phyloP scores from a whole-genome alignment of 2,888 invertebrate genomes.

The Lottia scabra region DNA sequence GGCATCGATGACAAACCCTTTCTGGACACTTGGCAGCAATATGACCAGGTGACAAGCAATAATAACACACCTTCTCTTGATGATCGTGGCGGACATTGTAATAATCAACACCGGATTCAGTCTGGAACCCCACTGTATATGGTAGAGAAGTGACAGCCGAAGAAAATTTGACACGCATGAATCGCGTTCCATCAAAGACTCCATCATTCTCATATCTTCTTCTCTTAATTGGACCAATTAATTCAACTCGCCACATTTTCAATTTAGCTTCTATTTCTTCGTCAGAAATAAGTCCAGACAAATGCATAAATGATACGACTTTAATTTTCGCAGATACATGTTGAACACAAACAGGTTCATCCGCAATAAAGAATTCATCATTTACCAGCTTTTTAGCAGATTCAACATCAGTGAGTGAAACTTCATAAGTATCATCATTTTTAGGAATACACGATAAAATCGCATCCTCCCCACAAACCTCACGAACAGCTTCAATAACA shows the following conservation, averaged over 20 bases:
- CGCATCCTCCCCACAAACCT: background rate
- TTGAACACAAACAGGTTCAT: background rate
- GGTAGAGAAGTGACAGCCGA: background rate
- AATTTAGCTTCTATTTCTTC: background rate
- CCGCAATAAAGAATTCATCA: background rate
- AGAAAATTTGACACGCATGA: background rate
- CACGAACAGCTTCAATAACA: background rate
- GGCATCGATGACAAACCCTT: background rate
- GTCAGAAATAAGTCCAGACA: background rate
- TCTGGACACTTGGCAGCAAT: background rate
- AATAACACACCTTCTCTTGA: background rate
- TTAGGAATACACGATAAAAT: background rate
- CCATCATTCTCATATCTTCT: background rate
- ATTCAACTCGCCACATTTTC: background rate
- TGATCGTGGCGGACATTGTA: background rate
- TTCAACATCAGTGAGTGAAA: background rate
- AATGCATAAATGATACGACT: background rate
- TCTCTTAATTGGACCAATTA: background rate
- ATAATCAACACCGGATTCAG: background rate
- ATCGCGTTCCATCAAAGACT: background rate
- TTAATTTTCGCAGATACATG: background rate
- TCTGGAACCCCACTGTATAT: background rate
- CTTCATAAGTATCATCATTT: background rate
- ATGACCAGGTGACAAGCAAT: background rate
- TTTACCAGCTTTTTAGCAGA: background rate